Evolutionary conservation across 2,888 invertebrate genomes (phyloP).

Genomic region (Andrena trimmerana): DNA sequence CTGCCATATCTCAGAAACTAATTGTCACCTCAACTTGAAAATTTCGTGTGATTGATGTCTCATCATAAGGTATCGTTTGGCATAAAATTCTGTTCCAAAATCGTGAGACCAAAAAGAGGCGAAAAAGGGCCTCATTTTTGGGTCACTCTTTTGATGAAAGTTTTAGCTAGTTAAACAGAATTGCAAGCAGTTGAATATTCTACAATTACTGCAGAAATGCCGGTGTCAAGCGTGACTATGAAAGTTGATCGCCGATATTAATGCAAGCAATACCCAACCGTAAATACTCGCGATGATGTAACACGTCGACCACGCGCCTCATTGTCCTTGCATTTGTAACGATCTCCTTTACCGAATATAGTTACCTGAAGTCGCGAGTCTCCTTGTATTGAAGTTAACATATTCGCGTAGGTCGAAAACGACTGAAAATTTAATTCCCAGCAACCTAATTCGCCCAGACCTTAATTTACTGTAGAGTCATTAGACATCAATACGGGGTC

Average conservation of each 20-base stretch:
- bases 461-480: background rate
- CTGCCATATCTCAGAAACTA: too few species aligned
- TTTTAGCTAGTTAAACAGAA: too few species aligned
- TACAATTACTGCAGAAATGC: background rate
- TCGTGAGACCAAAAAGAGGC: too few species aligned
- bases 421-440: background rate
- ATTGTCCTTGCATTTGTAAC: constrained; percentile 51
- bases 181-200: too few species aligned
- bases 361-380: constrained; percentile 12
- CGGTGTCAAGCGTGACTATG: background rate
- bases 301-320: constrained; percentile 44
- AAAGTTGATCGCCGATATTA: constrained; percentile 32
- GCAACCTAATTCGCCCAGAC: background rate
- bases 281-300: constrained; percentile 37
- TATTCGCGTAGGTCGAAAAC: background rate
- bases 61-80: too few species aligned
- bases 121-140: too few species aligned
- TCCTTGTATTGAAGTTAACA: background rate
- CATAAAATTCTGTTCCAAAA: too few species aligned
- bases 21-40: too few species aligned
- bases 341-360: constrained; percentile 51
- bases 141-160: too few species aligned
- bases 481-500: background rate
- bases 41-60: too few species aligned
- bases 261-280: constrained; percentile 14